phyloP scores from a whole-genome alignment of 2,888 invertebrate genomes.

The Ptilodon capucinus region DNA sequence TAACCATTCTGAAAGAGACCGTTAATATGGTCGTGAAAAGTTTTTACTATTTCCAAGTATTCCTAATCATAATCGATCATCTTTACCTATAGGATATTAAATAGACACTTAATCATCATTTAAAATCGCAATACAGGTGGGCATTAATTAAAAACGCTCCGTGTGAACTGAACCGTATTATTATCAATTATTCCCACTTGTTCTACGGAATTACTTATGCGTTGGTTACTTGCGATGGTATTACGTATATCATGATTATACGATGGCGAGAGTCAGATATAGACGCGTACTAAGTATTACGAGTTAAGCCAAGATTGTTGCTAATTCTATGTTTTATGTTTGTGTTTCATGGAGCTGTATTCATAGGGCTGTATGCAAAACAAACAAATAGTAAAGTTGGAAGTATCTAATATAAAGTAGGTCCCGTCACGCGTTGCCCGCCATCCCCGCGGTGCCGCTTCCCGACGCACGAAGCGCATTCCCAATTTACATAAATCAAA shows the following conservation, averaged over 20 bases:
- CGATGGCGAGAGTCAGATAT: conserved; percentile 5
- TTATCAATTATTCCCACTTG: conserved; percentile 14
- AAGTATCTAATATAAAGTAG: conserved; percentile 23
- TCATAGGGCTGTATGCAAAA: conserved; percentile 18
- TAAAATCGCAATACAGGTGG: neutral
- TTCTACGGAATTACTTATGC: conserved; percentile 5
- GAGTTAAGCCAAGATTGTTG: neutral
- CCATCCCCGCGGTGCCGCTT: conserved; percentile 30
- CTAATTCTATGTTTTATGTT: conserved; percentile 1
- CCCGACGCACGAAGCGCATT: conserved; percentile 43
- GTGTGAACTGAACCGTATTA: conserved; percentile 1
- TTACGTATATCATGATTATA: conserved; percentile 10
- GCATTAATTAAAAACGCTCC: neutral
- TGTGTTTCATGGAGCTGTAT: neutral
- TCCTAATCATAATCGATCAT: too few species aligned
- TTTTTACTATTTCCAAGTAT: too few species aligned
- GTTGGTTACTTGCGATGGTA: conserved; percentile 9
- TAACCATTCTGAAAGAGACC: too few species aligned
- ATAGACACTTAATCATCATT: too few species aligned
- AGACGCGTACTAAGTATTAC: conserved; percentile 5
- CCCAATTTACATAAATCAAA: conserved; percentile 67
- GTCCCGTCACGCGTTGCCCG: conserved; percentile 40
- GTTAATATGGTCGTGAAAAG: too few species aligned
- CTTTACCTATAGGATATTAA: too few species aligned
- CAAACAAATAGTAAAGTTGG: conserved; percentile 27